A percentile compares a stretch with the other conserved stretches of the same genome.
These are phyloP conservation scores for Eulemur coronatus DNA, from an alignment of 2,797 vertebrate genomes.

Conservation along the genomic window DNA sequence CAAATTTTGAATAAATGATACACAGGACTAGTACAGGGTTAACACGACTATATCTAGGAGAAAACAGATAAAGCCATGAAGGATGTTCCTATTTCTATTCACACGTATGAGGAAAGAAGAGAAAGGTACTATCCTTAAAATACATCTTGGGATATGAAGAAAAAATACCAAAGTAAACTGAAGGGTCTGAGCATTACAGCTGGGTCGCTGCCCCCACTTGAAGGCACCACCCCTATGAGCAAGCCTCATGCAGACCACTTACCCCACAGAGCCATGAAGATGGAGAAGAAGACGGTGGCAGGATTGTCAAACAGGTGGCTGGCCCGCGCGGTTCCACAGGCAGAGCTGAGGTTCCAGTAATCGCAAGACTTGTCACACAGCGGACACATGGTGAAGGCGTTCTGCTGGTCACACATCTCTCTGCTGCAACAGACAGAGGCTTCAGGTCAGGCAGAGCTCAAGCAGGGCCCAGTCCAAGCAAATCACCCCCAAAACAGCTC, in stretches of 20 bases:
- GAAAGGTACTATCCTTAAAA: neutral
- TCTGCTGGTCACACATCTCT: constrained; percentile 93
- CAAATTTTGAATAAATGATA: neutral
- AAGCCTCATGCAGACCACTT: constrained; percentile 73
- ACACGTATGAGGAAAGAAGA: neutral
- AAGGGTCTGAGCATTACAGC: neutral
- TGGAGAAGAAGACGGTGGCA: constrained; percentile 95
- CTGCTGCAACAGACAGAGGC: constrained; percentile 85
- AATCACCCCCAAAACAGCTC: neutral
- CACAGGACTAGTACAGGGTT: neutral
- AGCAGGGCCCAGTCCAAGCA: neutral
- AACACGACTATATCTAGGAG: neutral
- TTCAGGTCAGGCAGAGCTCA: neutral
- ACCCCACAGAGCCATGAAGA: constrained; percentile 99
- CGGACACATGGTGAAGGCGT: constrained; percentile 98
- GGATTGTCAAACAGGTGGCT: constrained; percentile 99
- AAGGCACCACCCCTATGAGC: neutral
- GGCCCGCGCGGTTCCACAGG: constrained; percentile 91
- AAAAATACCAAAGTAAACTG: neutral
- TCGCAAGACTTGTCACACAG: constrained; percentile 96
- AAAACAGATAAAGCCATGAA: neutral
- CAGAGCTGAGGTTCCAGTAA: constrained; percentile 95
- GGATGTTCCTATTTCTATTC: neutral
- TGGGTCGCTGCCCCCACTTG: too few species aligned
- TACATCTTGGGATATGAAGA: neutral